A percentile compares a stretch with the other conserved stretches of the same genome.
These are phyloP conservation scores for Nesogale talazaci DNA, from an alignment of 2,113 vertebrate genomes.

Conservation along the genomic window DNA sequence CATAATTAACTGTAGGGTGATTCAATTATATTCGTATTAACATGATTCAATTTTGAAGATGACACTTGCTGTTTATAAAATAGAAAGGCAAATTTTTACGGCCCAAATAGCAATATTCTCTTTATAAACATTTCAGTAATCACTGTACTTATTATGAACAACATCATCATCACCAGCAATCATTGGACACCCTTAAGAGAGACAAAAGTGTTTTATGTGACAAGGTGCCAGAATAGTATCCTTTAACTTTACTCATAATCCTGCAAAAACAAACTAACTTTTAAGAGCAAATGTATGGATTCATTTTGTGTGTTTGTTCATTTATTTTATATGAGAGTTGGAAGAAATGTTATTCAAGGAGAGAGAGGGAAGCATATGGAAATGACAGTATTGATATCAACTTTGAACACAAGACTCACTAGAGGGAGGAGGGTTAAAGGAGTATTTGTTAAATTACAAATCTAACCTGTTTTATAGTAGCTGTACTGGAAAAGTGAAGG, in stretches of 20 bases:
- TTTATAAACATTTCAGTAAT: not conserved
- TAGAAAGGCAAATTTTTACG: not conserved
- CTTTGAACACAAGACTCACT: not conserved
- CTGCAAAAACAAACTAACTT: not conserved
- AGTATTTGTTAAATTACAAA: not conserved
- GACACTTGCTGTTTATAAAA: not conserved
- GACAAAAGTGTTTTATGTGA: not conserved
- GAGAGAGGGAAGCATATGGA: not conserved
- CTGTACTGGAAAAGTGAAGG: not conserved
- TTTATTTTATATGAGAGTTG: not conserved
- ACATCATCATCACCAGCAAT: not conserved
- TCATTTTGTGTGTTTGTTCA: not conserved
- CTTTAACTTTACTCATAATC: not conserved
- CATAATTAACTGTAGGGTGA: not conserved
- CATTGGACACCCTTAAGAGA: not conserved
- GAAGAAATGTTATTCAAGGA: not conserved
- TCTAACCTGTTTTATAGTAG: not conserved
- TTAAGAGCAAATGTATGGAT: not conserved
- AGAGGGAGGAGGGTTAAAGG: not conserved
- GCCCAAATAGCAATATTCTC: not conserved
- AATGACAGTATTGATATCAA: not conserved
- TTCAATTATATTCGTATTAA: not conserved
- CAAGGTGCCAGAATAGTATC: not conserved
- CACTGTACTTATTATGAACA: not conserved
- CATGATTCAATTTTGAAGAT: not conserved